Evolutionary conservation across 2,113 vertebrate species (phyloP), one percentile per base, ranked within the genome.

Genomic region (Tetrax tetrax): DNA sequence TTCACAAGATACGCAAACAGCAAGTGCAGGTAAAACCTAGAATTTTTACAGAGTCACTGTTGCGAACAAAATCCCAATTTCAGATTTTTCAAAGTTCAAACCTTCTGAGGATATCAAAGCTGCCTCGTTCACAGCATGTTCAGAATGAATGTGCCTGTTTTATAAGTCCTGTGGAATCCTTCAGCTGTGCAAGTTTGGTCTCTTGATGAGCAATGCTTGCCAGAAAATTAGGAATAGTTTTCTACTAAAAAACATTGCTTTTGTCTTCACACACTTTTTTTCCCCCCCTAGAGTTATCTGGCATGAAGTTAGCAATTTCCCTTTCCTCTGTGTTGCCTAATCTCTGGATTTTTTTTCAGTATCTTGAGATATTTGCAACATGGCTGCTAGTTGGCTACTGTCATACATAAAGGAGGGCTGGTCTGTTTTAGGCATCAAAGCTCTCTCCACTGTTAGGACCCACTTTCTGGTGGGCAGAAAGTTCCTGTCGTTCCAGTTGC

Each of bases 231-330:
- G 57, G 29, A 92, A 59, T 1, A 47, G 83, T 89, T 95, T 95
- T 91, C 95, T 41, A 20, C 50, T 87, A 19, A 76, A 85, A 96
- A 96, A 96, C 95, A 95, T 95, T 95, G 92, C 94, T 90, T 95
- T 87, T 92, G 43, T 85, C 83, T 77, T 71, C 61, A 86, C 43
- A 71, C 17, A 5, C 2, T 29, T 57, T n/a, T 48, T 57, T 27
- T 10, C 0, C 54, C 12, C 0, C 54, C 15, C 37, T 33, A 6
- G 25, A 72, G 43, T 48, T 50, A 72, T 11, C 33, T 68, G 51
- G 20, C 43, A 64, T 6, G 14, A 95, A 72, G 22, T 50, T 64
- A 11, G 47, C 21, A 22, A 11, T 38, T 84, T 89, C 28, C 35
- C 33, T 57, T 76, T 56, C 74, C 87, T 50, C 37, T 90, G 12